Conservation (phyloP, 2,888 invertebrate genomes). For the Oscheius myriophilus region DNA sequence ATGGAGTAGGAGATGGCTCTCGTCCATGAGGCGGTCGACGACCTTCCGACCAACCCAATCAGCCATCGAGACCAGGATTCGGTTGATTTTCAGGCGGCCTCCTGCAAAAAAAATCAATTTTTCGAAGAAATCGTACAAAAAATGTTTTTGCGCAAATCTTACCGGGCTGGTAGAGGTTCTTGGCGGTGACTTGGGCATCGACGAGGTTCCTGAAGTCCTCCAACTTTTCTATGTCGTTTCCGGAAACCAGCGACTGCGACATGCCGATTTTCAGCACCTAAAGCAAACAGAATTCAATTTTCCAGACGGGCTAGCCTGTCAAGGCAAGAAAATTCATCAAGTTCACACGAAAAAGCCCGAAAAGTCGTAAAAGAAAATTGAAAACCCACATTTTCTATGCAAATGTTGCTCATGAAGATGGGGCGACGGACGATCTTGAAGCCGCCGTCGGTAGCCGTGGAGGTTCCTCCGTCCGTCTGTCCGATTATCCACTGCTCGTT, state of each 20-base stretch:
- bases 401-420: background rate
- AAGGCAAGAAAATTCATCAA: no score
- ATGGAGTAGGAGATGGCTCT: slow-evolving; percentile 19
- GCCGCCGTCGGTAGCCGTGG: background rate
- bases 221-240: slow-evolving; percentile 12
- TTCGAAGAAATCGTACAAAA: no score
- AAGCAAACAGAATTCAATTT: no score
- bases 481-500: slow-evolving; percentile 19
- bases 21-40: slow-evolving; percentile 13
- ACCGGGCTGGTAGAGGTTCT: slow-evolving; percentile 8
- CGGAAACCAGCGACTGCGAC: slow-evolving; percentile 9
- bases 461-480: no score
- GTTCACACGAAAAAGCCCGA: no score
- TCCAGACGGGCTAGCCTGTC: no score
- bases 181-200: slow-evolving; percentile 3
- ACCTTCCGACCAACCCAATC: slow-evolving; percentile 18
- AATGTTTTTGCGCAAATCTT: no score
- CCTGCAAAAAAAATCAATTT: background rate
- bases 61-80: background rate
- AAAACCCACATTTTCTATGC: slow-evolving; percentile 5
- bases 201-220: slow-evolving; percentile 7
- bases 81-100: slow-evolving; percentile 16
- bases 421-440: slow-evolving; percentile 1
- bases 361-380: no score
- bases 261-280: slow-evolving; percentile 24